Conservation (phyloP, 2,888 invertebrate species). For the Schizaphis graminum region DNA sequence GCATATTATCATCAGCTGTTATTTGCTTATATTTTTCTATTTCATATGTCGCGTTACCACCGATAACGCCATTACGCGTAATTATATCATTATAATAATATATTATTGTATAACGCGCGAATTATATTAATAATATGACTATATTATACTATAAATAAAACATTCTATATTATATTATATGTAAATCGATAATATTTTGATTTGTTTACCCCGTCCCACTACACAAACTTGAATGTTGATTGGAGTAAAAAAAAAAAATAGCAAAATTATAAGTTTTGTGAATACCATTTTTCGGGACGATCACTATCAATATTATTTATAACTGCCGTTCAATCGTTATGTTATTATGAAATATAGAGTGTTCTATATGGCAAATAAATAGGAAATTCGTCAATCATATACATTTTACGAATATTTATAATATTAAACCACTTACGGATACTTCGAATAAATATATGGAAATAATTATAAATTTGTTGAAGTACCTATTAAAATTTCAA, state of each 20-base stretch:
- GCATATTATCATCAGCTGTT: constrained; percentile 1
- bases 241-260: background rate
- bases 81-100: background rate
- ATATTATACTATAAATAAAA: background rate
- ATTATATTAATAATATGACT: background rate
- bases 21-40: background rate
- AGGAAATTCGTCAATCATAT: background rate
- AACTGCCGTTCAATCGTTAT: background rate
- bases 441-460: background rate
- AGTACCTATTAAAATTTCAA: background rate
- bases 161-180: background rate
- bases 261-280: background rate
- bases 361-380: background rate
- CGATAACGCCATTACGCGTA: background rate
- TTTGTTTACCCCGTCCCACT: background rate
- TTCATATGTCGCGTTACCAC: background rate
- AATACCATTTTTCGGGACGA: background rate
- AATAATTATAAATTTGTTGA: background rate
- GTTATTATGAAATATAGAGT: background rate
- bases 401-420: no score
- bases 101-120: background rate
- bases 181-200: background rate
- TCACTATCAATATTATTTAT: background rate
- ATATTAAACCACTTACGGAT: no score
- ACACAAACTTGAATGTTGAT: background rate